phyloP scores from a whole-genome alignment of 2,113 vertebrate genomes.

The Micromys minutus region DNA sequence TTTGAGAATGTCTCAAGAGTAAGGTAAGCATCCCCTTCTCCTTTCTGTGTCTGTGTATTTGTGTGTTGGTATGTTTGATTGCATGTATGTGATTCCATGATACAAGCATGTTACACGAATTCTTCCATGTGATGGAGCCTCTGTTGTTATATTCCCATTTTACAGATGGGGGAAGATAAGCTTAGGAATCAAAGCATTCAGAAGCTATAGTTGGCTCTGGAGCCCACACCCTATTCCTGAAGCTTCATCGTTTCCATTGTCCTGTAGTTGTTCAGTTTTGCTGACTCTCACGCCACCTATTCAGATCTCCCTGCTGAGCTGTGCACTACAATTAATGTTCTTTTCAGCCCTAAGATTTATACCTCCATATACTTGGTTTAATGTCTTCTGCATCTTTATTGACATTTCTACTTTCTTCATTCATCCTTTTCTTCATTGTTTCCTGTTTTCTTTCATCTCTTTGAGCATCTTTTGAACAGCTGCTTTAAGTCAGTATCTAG shows the following conservation, averaged over 20 bases:
- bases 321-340: neutral
- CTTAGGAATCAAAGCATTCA: neutral
- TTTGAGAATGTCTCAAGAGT: neutral
- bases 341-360: neutral
- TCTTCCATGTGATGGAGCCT: neutral
- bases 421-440: neutral
- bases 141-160: neutral
- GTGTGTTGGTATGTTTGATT: neutral
- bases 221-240: neutral
- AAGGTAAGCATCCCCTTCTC: neutral
- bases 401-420: neutral
- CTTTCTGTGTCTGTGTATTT: neutral
- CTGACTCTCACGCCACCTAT: neutral
- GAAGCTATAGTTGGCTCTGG: neutral
- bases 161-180: neutral
- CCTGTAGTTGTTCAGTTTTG: neutral
- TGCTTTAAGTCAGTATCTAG: neutral
- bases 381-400: neutral
- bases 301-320: neutral
- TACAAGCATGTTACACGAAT: neutral
- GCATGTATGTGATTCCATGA: no score
- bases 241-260: neutral
- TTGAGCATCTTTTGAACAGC: neutral
- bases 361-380: neutral
- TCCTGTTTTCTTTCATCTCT: neutral